Percentiles rank a stretch among this genome's conserved stretches.
phyloP scores from a whole-genome alignment of 2,888 invertebrate species.

The Phyllotreta striolata region DNA sequence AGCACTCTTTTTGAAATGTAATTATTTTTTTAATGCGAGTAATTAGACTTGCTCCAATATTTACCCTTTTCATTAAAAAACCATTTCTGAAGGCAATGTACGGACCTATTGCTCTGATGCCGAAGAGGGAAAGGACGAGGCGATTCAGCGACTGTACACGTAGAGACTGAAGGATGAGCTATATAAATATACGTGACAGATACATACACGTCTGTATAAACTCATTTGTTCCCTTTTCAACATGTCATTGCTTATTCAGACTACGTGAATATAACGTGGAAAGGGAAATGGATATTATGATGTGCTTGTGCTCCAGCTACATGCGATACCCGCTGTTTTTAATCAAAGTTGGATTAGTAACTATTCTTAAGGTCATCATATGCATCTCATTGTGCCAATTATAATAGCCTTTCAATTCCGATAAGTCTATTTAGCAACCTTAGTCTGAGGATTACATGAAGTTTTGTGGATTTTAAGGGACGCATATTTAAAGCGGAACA shows the following conservation, averaged over 20 bases:
- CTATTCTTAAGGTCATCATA: too few relatives aligned
- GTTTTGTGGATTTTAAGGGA: too few relatives aligned
- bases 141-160: slow-evolving; percentile 1
- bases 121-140: neutral
- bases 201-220: slow-evolving; percentile 36
- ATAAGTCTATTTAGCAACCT: too few relatives aligned
- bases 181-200: slow-evolving; percentile 35
- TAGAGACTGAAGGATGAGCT: slow-evolving; percentile 31
- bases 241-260: slow-evolving; percentile 34
- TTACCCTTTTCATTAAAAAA: too few relatives aligned
- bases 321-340: slow-evolving; percentile 9
- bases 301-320: slow-evolving; percentile 16
- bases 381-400: too few relatives aligned
- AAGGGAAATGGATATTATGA: slow-evolving; percentile 34
- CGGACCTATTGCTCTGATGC: neutral
- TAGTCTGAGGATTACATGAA: too few relatives aligned
- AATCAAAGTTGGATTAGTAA: slow-evolving; percentile 12
- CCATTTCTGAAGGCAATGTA: too few relatives aligned
- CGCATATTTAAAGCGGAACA: neutral
- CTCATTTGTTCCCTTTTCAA: slow-evolving; percentile 37
- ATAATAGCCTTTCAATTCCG: too few relatives aligned
- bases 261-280: slow-evolving; percentile 29
- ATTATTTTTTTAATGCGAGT: too few relatives aligned
- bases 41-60: too few relatives aligned
- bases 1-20: too few relatives aligned